A percentile compares a stretch with the other conserved stretches of the same genome.
phyloP scores from a whole-genome alignment of 2,888 invertebrate species.

The Pherbina coryleti region DNA sequence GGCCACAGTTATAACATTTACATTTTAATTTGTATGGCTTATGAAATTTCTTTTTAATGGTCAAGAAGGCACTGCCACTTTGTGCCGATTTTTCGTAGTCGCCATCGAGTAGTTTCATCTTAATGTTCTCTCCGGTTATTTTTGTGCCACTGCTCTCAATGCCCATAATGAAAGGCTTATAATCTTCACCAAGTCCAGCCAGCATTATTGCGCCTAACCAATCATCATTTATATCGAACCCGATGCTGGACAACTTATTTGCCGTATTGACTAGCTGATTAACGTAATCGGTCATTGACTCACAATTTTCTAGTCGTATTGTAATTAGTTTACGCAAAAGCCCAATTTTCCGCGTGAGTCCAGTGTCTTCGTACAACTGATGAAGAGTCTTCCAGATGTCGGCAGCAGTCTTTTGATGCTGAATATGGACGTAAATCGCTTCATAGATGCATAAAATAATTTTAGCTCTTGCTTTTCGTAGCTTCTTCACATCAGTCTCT shows the following conservation, averaged over 20 bases:
- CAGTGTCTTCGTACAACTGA: constrained; percentile 43
- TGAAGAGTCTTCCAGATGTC: constrained; percentile 40
- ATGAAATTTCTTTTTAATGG: neutral
- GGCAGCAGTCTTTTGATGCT: constrained; percentile 36
- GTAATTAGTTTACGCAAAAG: constrained; percentile 39
- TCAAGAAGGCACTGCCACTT: neutral
- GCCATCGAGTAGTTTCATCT: constrained; percentile 31
- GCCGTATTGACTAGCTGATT: constrained; percentile 37
- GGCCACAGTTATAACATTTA: too few relatives aligned
- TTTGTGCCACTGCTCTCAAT: constrained; percentile 51
- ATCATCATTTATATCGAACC: constrained; percentile 39
- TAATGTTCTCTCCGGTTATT: constrained; percentile 44
- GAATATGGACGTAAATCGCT: constrained; percentile 38
- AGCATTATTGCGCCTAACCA: constrained; percentile 42
- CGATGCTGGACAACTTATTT: constrained; percentile 38
- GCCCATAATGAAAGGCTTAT: constrained; percentile 55
- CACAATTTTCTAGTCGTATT: constrained; percentile 37
- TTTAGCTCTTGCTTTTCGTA: constrained; percentile 33
- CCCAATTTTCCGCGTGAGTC: constrained; percentile 43
- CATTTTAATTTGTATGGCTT: neutral
- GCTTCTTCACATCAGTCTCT: constrained; percentile 24
- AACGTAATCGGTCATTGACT: constrained; percentile 39
- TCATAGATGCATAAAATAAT: constrained; percentile 35
- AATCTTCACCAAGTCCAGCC: constrained; percentile 53
- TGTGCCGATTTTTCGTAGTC: neutral